Percentiles rank a stretch among this genome's conserved stretches.
Evolutionary conservation across 2,797 vertebrate species (phyloP).

Genomic region (Paratrypauchen microcephalus): DNA sequence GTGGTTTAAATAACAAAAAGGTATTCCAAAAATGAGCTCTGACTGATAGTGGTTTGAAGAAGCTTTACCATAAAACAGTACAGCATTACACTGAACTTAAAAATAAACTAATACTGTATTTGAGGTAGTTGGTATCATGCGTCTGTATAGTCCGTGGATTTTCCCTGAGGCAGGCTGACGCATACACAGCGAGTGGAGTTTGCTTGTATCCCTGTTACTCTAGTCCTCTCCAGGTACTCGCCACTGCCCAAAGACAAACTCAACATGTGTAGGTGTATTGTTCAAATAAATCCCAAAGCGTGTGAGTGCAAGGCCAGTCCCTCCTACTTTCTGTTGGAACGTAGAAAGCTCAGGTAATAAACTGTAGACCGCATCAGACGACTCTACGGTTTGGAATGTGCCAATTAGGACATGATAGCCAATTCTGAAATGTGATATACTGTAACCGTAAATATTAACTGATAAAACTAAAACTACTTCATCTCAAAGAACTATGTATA

Average conservation of each 20-base stretch:
- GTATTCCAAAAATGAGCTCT: too few species aligned
- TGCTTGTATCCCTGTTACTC: not conserved
- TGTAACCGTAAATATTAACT: too few species aligned
- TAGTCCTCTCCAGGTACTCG: not conserved
- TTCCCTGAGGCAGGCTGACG: not conserved
- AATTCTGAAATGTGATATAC: too few species aligned
- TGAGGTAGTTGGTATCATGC: not conserved
- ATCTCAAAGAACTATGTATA: too few species aligned
- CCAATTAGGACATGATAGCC: too few species aligned
- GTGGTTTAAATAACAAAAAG: too few species aligned
- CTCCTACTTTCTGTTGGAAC: too few species aligned
- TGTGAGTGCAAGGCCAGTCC: not conserved
- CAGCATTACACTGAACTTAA: not conserved
- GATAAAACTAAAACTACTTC: too few species aligned
- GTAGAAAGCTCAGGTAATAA: too few species aligned
- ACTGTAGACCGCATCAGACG: too few species aligned
- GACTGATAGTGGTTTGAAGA: not conserved
- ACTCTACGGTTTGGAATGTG: too few species aligned
- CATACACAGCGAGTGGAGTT: not conserved
- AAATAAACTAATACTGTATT: not conserved
- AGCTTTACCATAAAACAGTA: not conserved
- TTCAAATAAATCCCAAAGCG: conserved; percentile 5
- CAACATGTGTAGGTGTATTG: conserved; percentile 1
- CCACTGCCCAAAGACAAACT: not conserved
- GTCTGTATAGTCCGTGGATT: not conserved